Evolutionary conservation across 1,140 invertebrate genomes (phyloP).

Genomic region (Plectrocnemia conspersa): DNA sequence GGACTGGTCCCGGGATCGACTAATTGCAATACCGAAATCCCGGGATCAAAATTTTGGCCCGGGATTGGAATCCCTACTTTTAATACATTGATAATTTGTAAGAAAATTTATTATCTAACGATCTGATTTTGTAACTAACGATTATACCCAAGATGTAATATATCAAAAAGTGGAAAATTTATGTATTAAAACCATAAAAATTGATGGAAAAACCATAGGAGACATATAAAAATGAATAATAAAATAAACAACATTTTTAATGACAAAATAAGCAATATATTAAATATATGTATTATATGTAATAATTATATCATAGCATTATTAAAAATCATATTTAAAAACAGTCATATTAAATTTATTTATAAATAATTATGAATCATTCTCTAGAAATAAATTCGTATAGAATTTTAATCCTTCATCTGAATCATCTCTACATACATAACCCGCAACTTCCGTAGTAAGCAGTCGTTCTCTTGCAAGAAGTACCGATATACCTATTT

Average conservation of each 20-base stretch:
- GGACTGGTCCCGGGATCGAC: no score
- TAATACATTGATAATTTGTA: no score
- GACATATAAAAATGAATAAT: background rate
- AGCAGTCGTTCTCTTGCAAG: constrained; percentile 83
- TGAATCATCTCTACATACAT: constrained; percentile 88
- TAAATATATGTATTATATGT: background rate
- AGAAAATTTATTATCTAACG: no score
- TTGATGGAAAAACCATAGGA: background rate
- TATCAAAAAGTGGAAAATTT: constrained; percentile 39
- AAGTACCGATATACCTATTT: constrained; percentile 78
- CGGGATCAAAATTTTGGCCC: no score
- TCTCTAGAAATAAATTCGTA: constrained; percentile 69
- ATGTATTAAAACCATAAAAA: background rate
- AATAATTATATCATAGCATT: background rate
- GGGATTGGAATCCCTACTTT: no score
- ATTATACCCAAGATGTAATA: no score
- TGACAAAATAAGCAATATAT: background rate
- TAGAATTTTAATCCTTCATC: constrained; percentile 91
- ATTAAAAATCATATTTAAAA: constrained; percentile 6
- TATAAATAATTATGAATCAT: constrained; percentile 13
- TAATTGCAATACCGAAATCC: no score
- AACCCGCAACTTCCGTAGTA: constrained; percentile 75
- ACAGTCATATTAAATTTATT: background rate
- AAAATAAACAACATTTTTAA: background rate
- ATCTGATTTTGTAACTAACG: no score